Evolutionary conservation across 2,888 invertebrate species (phyloP).

Genomic region (Unio delphinus): DNA sequence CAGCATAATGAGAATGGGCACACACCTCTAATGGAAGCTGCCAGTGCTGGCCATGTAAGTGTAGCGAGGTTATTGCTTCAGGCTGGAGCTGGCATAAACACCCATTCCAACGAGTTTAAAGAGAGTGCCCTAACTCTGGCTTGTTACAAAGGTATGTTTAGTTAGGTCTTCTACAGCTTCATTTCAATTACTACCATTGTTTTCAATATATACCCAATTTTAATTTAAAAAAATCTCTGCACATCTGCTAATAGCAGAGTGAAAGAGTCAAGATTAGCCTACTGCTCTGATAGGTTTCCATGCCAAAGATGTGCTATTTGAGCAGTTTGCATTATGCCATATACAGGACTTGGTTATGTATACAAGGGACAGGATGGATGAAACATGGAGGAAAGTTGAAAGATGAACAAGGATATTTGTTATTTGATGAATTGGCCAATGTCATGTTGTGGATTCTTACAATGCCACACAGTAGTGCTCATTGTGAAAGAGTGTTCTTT

Average conservation of each 20-base stretch:
- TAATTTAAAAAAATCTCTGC: not conserved
- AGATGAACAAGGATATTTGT: constrained; percentile 14
- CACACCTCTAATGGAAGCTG: constrained; percentile 82
- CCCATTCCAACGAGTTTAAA: constrained; percentile 98
- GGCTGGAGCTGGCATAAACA: constrained; percentile 97
- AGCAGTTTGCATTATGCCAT: constrained; percentile 27
- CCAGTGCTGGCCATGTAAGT: constrained; percentile 71
- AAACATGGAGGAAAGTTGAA: constrained; percentile 18
- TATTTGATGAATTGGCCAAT: constrained; percentile 14
- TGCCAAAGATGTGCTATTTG: constrained; percentile 10
- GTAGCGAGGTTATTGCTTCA: constrained; percentile 82
- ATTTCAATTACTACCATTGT: not conserved
- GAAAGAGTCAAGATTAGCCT: constrained; percentile 7
- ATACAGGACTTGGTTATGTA: constrained; percentile 1
- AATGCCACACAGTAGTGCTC: constrained; percentile 36
- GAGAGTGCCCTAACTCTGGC: constrained; percentile 96
- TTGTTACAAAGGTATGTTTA: constrained; percentile 84
- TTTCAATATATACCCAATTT: not conserved
- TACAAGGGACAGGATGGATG: constrained; percentile 19
- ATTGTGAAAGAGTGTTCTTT: constrained; percentile 38
- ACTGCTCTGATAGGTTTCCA: constrained; percentile 25
- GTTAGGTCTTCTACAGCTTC: not conserved
- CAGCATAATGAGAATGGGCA: constrained; percentile 99
- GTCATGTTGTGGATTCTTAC: constrained; percentile 34
- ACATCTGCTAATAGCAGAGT: not conserved